Evolutionary conservation across 2,888 invertebrate genomes (phyloP), one percentile per base, ranked within the genome.

Genomic region (Scaptomyza flava): DNA sequence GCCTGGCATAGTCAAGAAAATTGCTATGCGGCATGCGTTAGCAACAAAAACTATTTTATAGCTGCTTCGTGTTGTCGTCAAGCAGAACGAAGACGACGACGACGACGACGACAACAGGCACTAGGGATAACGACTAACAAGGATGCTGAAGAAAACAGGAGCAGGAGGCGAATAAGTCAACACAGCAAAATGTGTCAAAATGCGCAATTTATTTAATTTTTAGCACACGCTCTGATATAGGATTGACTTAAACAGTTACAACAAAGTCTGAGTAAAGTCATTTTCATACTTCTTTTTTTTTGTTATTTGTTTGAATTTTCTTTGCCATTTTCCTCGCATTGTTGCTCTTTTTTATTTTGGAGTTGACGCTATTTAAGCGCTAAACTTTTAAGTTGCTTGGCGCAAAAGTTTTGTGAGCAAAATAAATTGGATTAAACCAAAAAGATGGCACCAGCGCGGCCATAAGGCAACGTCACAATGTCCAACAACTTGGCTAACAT

Each of bases 201-300:
- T 79, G 89, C 78, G 82, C 89, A 87, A 89, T 89, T 89, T 90
- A 90, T 89, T 89, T 90, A 90, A 89, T 89, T 89, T 89, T 89
- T 82, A 77, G 69, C 77, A 81, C 72, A 72, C 66, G 70, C 76
- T 70, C 72, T 76, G 72, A 77, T 73, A 62, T 64, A 70, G 72
- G 70, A 76, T 69, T 53, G 72, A 66, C 66, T 75, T 72, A 75
- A 75, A 56, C 66, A 64, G 58, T 57, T 76, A 62, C 63, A 58
- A 36, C 27, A 5, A 45, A 63, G 31, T 42, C 50, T 8, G 38
- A 65, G 80, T 58, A 75, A 86, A 84, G 70, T 77, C 72, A 86
- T 83, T 85, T 84, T 84, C 84, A 79, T 86, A 80, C 77, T 80
- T 77, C 34, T 50, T n/a, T 30, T 23, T 50, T 50, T 69, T 72